phyloP scores from a whole-genome alignment of 2,888 invertebrate species.

The Synanthedon andrenaeformis region DNA sequence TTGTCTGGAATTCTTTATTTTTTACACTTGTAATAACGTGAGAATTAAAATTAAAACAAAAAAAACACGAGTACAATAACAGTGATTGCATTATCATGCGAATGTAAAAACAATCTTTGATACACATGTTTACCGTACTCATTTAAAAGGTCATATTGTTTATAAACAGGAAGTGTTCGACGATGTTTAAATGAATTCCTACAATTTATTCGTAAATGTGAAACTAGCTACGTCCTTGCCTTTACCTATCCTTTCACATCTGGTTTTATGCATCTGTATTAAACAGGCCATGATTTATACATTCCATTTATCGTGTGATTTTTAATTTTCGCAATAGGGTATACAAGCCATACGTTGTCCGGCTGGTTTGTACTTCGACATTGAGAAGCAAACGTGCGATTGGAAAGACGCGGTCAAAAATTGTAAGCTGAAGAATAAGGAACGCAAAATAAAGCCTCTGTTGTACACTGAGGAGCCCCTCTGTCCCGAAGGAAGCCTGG shows the following conservation, averaged over 20 bases:
- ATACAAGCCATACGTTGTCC: conserved; percentile 94
- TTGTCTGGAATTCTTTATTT: not conserved
- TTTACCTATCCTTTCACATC: conserved; percentile 11
- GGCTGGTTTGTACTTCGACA: conserved; percentile 92
- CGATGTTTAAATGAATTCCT: not conserved
- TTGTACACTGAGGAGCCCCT: conserved; percentile 91
- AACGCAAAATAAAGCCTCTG: conserved; percentile 87
- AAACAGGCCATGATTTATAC: not conserved
- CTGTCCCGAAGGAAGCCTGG: conserved; percentile 87
- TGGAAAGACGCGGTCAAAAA: conserved; percentile 96
- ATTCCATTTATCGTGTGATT: not conserved
- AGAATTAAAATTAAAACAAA: no score
- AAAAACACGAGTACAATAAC: no score
- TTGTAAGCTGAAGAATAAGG: conserved; percentile 90
- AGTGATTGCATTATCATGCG: no score
- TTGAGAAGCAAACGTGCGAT: conserved; percentile 94
- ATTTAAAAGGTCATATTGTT: not conserved
- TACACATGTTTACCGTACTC: not conserved
- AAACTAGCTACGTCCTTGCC: conserved; percentile 10
- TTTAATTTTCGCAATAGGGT: conserved; percentile 68
- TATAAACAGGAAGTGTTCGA: not conserved
- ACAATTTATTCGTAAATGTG: not conserved
- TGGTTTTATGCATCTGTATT: conserved; percentile 7
- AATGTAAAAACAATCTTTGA: not conserved
- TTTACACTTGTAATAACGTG: not conserved